Base-by-base conservation (phyloP, 37 sponge, comb jelly and placozoan genomes). In the Sycon ciliatum region DNA sequence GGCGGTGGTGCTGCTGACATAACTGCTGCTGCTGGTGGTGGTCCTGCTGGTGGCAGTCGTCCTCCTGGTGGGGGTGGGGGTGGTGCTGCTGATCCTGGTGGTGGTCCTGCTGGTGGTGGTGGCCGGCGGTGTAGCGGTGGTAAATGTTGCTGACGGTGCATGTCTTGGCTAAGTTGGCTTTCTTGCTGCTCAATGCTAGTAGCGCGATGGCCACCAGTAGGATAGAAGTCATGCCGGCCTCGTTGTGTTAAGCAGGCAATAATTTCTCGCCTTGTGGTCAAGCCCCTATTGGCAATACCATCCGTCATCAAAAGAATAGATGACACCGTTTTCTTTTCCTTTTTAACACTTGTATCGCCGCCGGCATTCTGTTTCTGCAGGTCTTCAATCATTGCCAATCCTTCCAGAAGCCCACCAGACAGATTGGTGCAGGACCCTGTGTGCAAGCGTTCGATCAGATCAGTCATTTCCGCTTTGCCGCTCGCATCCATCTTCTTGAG, bases 281-380 rank as follows among this genome's bases (percentile, higher is more conserved):
- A 69, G 0, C 93, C 88, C 18, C 61, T 40, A 42, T 87, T 87
- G 13, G 93, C 93, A 27, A 81, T 71, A 16, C 93, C 93, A 65
- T 92, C 93, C 36, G 93, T 92, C 37, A 92, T 65, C 65, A 92
- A 77, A 4, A 92, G 81, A 9, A 92, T 89, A 16, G 93, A 87
- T 37, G 85, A 82, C 23, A 92, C 93, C 40, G 87, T 27, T 60
- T 60, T 60, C 63, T 60, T 60, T n/a, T n/a, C n/a, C n/a, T n/a
- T n/a, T n/a, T n/a, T n/a, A 28, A 86, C 84, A 61, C 70, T 85
- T 20, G 1, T 32, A 3, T 65, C 58, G 23, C 57, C 78, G 0
- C 32, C 31, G 3, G 76, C 80, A 40, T 33, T 62, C 16, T 77
- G 65, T 4, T 20, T 34, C 38, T 39, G 70, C 26, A 90, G 39